These are phyloP conservation scores for Dynastes hyllus DNA, from an alignment of 2,888 invertebrate genomes.

Conservation along the genomic window DNA sequence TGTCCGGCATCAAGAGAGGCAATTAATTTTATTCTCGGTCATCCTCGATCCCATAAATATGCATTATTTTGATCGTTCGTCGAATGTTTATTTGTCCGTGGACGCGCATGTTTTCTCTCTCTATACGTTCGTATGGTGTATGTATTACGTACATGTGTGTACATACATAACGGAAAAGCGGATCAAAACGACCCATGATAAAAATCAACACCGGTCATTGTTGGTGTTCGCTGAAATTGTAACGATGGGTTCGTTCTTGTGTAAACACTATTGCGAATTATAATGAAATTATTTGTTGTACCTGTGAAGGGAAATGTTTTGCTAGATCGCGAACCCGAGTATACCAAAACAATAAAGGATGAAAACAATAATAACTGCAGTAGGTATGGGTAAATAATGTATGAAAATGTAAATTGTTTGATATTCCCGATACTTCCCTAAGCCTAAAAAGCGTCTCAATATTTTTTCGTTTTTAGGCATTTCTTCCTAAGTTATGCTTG, in stretches of 20 bases:
- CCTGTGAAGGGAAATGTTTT: neutral
- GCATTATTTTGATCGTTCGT: slow-evolving; percentile 24
- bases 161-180: neutral
- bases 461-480: no score
- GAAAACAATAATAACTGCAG: no score
- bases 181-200: neutral
- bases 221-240: slow-evolving; percentile 1
- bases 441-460: no score
- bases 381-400: no score
- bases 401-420: no score
- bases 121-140: neutral
- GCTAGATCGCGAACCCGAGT: no score
- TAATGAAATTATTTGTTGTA: neutral
- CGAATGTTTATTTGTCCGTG: slow-evolving; percentile 18
- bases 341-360: no score
- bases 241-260: neutral
- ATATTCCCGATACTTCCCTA: no score
- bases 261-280: neutral
- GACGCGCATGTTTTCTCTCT: neutral
- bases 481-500: no score
- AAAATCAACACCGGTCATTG: slow-evolving; percentile 6
- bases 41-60: slow-evolving; percentile 25
- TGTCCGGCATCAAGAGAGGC: slow-evolving; percentile 16
- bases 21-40: slow-evolving; percentile 16
- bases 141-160: neutral